Percentiles rank a stretch among this genome's conserved stretches.
Evolutionary conservation across 1,140 invertebrate species (phyloP).

Genomic region (Trichomalopsis sarcophagae): DNA sequence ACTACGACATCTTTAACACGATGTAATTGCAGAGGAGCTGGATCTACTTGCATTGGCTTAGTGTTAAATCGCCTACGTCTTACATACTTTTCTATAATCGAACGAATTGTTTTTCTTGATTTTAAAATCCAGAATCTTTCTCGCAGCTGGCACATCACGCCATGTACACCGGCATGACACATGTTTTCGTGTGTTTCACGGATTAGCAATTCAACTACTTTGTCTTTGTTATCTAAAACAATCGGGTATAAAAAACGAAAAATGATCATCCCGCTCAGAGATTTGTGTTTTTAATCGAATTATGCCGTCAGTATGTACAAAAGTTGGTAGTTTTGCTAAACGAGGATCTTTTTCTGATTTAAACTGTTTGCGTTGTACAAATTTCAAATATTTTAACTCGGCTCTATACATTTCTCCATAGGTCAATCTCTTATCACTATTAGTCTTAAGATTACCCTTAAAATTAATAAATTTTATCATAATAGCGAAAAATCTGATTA

Average conservation of each 20-base stretch:
- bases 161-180: conserved; percentile 51
- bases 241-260: conserved; percentile 51
- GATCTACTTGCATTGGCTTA: conserved; percentile 54
- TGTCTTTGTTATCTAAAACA: conserved; percentile 52
- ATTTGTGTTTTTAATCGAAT: conserved; percentile 57
- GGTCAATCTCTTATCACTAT: conserved; percentile 40
- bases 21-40: conserved; percentile 55
- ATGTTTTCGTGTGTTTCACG: conserved; percentile 53
- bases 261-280: conserved; percentile 48
- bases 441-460: conserved; percentile 24
- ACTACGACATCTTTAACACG: conserved; percentile 52
- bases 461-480: conserved; percentile 59
- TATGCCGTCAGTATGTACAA: conserved; percentile 54
- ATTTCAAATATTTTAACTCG: conserved; percentile 56
- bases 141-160: conserved; percentile 50
- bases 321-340: conserved; percentile 47
- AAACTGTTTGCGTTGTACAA: conserved; percentile 53
- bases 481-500: conserved; percentile 58
- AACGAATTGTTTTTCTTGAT: conserved; percentile 51
- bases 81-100: conserved; percentile 58
- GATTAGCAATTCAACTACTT: conserved; percentile 48
- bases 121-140: conserved; percentile 52
- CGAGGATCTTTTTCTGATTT: conserved; percentile 33
- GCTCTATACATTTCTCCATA: conserved; percentile 52
- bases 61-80: conserved; percentile 56